Base-by-base conservation (phyloP, 2,888 invertebrate species). In the Drosophila antonietae region DNA sequence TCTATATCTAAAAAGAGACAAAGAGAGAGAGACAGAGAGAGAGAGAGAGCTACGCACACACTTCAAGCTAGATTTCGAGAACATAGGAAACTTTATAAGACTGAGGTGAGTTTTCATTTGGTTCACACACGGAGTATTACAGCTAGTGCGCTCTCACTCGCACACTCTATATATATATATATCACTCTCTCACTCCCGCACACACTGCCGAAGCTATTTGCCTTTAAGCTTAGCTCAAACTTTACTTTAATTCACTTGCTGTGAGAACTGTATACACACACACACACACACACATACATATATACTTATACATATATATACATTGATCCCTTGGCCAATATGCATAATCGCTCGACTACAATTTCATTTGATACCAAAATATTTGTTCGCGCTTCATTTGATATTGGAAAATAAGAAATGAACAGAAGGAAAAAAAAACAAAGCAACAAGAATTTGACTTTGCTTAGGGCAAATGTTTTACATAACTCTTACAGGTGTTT, bases 41-140 rank as follows among this genome's bases (percentile, higher is more conserved):
- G 28, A 5, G 28, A 28, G 28, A 28, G 28, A 28, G 5, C 4
- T 28, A 28, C 9, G 6, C 33, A 20, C 41, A 70, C 58, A 63
- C 53, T 66, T 57, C 68, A 70, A 68, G 56, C 51, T 66, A 72
- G 53, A 83, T 81, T 62, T 70, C 78, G 82, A 78, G 81, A 90
- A 80, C 87, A 83, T 89, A 89, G 89, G 86, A 91, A 90, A 91
- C 87, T 90, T 84, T 86, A 91, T 87, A 91, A 91, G 92, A 91
- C 92, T 92, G 91, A 91, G 91, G 91, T 91, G 89, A 91, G 90
- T 92, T 80, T 39, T 37, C 28, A 28, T 33, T 15, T 9, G n/a
- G 52, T 52, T 37, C 35, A 20, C 52, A 52, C 47, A 31, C 28
- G 12, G 1, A 5, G 20, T 10, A 18, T 1, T 5, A 14, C 23